Percentiles rank a stretch among this genome's conserved stretches.
Evolutionary conservation across 2,888 invertebrate genomes (phyloP).

Genomic region (Tinea trinotella): DNA sequence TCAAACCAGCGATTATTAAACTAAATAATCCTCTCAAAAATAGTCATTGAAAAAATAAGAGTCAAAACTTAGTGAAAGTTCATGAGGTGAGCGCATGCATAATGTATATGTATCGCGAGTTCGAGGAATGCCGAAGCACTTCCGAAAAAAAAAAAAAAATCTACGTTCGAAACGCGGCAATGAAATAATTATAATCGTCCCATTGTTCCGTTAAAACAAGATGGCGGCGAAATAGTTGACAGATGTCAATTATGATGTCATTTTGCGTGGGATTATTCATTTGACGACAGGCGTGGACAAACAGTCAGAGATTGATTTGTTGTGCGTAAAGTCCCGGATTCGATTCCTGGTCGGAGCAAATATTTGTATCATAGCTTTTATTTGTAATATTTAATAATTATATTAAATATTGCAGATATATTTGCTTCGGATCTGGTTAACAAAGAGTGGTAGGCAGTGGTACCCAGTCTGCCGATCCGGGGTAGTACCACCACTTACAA

Average conservation of each 20-base stretch:
- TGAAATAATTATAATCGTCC: neutral
- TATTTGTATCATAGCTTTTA: too few relatives aligned
- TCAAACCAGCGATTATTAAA: too few relatives aligned
- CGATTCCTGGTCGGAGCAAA: too few relatives aligned
- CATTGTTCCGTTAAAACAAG: constrained; percentile 23
- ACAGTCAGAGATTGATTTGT: too few relatives aligned
- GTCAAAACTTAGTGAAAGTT: constrained; percentile 37
- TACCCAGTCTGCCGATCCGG: too few relatives aligned
- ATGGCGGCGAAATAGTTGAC: constrained; percentile 26
- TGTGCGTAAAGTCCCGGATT: too few relatives aligned
- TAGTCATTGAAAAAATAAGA: neutral
- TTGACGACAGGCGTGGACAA: too few relatives aligned
- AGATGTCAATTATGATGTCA: constrained; percentile 23
- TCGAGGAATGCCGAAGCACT: constrained; percentile 30
- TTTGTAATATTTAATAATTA: too few relatives aligned
- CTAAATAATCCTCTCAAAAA: neutral
- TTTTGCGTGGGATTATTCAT: neutral
- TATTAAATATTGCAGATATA: too few relatives aligned
- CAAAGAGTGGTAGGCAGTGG: too few relatives aligned
- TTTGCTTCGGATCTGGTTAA: too few relatives aligned
- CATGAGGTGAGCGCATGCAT: constrained; percentile 40
- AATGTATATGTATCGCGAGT: constrained; percentile 29
- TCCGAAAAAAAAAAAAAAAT: constrained; percentile 34
- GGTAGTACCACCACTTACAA: too few relatives aligned
- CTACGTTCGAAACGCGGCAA: constrained; percentile 4